A percentile compares a stretch with the other conserved stretches of the same genome.
These are phyloP conservation scores for Pao palembangensis DNA, from an alignment of 2,113 vertebrate genomes.

Conservation along the genomic window DNA sequence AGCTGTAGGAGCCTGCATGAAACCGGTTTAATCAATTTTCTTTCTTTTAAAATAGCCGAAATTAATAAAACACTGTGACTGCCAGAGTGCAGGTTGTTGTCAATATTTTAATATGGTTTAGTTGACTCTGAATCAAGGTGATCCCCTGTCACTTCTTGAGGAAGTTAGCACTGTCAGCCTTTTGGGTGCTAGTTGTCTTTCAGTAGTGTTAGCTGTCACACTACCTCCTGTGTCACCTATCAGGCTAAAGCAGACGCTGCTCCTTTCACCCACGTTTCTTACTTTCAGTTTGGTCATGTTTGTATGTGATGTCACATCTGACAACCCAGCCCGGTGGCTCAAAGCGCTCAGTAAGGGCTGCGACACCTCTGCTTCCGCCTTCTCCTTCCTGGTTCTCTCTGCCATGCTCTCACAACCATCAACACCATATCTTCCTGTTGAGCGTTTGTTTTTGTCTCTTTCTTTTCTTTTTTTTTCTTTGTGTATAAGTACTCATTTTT, in stretches of 20 bases:
- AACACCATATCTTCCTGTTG: conserved; percentile 59
- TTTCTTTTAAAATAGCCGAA: conserved; percentile 2
- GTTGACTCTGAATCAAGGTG: conserved; percentile 11
- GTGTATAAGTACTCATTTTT: not conserved
- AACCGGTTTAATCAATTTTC: conserved; percentile 1
- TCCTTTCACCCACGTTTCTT: conserved; percentile 22
- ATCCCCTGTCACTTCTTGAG: conserved; percentile 4
- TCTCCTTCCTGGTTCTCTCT: conserved; percentile 19
- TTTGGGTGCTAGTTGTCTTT: conserved; percentile 3
- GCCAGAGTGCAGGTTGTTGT: not conserved
- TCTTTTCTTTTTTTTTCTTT: not conserved
- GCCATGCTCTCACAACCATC: conserved; percentile 1
- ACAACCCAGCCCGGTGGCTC: conserved; percentile 18
- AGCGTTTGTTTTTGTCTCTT: conserved; percentile 38
- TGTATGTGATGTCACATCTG: conserved; percentile 19
- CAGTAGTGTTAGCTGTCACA: conserved; percentile 29
- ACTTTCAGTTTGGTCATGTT: not conserved
- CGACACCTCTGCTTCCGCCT: conserved; percentile 64
- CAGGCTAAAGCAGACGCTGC: not conserved
- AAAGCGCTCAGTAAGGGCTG: conserved; percentile 11
- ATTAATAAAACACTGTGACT: conserved; percentile 2
- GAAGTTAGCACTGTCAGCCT: not conserved
- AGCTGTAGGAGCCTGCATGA: not conserved
- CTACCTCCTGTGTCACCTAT: conserved; percentile 11
- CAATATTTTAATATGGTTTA: not conserved